Evolutionary conservation across 1,140 invertebrate genomes (phyloP).

Genomic region (Drosophila varians): DNA sequence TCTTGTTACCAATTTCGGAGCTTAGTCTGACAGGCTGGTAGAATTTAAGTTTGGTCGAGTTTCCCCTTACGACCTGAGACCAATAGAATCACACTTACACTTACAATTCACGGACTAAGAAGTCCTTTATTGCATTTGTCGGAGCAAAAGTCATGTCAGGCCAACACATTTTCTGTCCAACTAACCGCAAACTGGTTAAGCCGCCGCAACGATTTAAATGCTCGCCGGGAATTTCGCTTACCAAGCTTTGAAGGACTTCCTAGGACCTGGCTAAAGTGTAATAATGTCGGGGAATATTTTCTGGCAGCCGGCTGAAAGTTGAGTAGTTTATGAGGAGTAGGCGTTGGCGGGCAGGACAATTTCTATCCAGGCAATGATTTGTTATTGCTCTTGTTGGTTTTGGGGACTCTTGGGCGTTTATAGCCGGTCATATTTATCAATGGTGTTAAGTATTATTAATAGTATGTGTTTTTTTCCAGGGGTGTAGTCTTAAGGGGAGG

Average conservation of each 20-base stretch:
- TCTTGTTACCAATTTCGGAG: conserved; percentile 37
- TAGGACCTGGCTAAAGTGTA: conserved; percentile 67
- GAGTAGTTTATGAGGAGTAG: conserved; percentile 66
- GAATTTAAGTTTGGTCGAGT: background rate
- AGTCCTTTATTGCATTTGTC: conserved; percentile 50
- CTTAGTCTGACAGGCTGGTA: conserved; percentile 4
- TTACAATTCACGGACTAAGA: conserved; percentile 34
- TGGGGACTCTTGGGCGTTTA: conserved; percentile 44
- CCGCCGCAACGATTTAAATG: conserved; percentile 30
- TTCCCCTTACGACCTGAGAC: conserved; percentile 2
- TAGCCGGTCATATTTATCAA: conserved; percentile 69
- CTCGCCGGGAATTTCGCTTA: conserved; percentile 36
- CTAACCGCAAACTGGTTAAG: conserved; percentile 75
- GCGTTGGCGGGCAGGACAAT: conserved; percentile 46
- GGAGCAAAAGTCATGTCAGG: conserved; percentile 47
- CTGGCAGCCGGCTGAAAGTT: conserved; percentile 32
- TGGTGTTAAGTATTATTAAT: conserved; percentile 75
- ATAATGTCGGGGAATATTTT: conserved; percentile 63
- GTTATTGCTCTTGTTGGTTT: conserved; percentile 48
- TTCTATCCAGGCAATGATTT: conserved; percentile 51
- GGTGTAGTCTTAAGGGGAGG: background rate
- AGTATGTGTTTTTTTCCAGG: conserved; percentile 39
- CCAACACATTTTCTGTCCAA: conserved; percentile 63
- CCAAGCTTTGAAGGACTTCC: background rate
- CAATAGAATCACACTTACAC: conserved; percentile 47